Evolutionary conservation across 2,797 vertebrate species (phyloP), one percentile per base, ranked within the genome.

Genomic region (Pipistrellus kuhlii): DNA sequence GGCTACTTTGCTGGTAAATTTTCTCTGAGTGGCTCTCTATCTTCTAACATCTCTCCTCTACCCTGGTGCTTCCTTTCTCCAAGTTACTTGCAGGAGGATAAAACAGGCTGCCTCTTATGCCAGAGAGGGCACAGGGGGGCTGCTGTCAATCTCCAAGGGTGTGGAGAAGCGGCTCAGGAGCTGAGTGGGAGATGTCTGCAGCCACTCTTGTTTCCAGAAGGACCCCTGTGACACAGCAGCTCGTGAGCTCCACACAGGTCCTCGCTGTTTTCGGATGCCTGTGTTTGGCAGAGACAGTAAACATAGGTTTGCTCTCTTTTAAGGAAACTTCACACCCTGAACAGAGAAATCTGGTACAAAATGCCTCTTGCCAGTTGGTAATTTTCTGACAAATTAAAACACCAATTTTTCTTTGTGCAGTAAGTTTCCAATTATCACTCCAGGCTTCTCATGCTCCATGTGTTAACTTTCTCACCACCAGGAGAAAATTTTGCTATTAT

Each of bases 381-480:
- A 91, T 91, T 88, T 94, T 81, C 96, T 69, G 41, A 92, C 88
- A 77, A 93, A 93, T 88, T 76, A 93, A 81, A 93, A 90, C 59
- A 68, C n/a, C 1, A 0, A 82, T 38, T 77, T 85, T 69, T 59
- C 88, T 90, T 91, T 92, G 89, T 94, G 91, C 12, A 9, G 62
- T 5, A 7, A 53, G 62, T 91, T 96, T 91, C 53, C 95, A 55
- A 66, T 84, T 83, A 77, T 51, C 44, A 14, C 21, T 85, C 94
- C 87, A 82, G 53, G 94, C 80, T 86, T 91, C 91, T 84, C 38
- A 6, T 21, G 64, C 51, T 71, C n/a, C 2, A 14, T 1, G 32
- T 51, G 85, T 62, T 90, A 66, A 44, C 71, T 21, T 41, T 32
- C 71, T 77, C 78, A 14, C 32, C n/a, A 71, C 57, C 21, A 53